Evolutionary conservation across 2,888 invertebrate species (phyloP).

Genomic region (Blera fallax): DNA sequence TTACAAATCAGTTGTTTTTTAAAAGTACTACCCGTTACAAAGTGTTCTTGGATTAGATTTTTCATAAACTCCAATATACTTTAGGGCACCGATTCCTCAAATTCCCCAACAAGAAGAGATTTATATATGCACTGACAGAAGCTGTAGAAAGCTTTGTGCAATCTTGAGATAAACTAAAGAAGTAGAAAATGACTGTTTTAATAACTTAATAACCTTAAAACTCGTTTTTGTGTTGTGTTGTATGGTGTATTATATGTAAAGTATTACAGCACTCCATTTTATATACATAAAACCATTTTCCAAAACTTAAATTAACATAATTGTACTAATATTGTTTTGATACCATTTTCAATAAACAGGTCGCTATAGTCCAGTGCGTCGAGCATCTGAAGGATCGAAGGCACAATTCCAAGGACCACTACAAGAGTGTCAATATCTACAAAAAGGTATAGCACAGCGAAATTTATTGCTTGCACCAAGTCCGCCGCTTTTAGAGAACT

Average conservation of each 20-base stretch:
- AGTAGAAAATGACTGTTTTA: too few relatives aligned
- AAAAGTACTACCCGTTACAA: too few relatives aligned
- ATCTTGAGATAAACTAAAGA: too few relatives aligned
- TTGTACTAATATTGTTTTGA: neutral
- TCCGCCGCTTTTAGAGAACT: conserved; percentile 82
- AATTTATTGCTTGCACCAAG: conserved; percentile 81
- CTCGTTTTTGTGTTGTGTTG: neutral
- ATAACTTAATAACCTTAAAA: neutral
- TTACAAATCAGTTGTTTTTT: too few relatives aligned
- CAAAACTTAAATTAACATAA: neutral
- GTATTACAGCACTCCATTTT: neutral
- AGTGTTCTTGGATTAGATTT: too few relatives aligned
- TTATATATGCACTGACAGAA: too few relatives aligned
- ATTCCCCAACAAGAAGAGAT: too few relatives aligned
- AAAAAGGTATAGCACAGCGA: conserved; percentile 83
- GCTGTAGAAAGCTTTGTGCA: too few relatives aligned
- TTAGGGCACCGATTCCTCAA: too few relatives aligned
- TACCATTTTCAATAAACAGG: conserved; percentile 75
- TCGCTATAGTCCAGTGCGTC: conserved; percentile 94
- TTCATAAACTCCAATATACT: too few relatives aligned
- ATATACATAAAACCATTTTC: neutral
- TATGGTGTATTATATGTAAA: neutral
- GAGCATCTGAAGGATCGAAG: conserved; percentile 89
- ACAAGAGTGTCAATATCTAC: conserved; percentile 90
- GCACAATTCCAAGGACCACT: conserved; percentile 86